These are phyloP conservation scores for Leucoraja ocellata DNA, from an alignment of 2,797 vertebrate genomes.

Conservation along the genomic window DNA sequence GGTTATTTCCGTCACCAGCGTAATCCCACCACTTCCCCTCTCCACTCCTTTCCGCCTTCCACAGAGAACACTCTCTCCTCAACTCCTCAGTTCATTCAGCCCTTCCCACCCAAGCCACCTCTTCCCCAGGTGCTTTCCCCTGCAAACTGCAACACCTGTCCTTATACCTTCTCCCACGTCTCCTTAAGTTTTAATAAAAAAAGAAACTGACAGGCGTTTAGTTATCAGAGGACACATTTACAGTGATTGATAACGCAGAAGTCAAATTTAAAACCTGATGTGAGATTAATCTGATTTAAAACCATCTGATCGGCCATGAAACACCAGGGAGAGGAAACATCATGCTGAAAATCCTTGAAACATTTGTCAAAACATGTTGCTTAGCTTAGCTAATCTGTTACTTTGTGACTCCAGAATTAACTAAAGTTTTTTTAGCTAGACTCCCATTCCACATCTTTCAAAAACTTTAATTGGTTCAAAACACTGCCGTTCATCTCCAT, in stretches of 20 bases:
- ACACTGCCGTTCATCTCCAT: background rate
- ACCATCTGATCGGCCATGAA: background rate
- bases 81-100: too few relatives aligned
- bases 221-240: background rate
- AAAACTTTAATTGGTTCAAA: background rate
- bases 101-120: too few relatives aligned
- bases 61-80: too few relatives aligned
- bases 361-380: background rate
- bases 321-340: background rate
- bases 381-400: background rate
- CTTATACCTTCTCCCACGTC: too few relatives aligned
- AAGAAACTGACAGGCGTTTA: background rate
- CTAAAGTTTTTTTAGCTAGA: background rate
- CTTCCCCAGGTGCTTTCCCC: too few relatives aligned
- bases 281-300: background rate
- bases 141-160: too few relatives aligned
- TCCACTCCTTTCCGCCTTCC: too few relatives aligned
- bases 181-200: background rate
- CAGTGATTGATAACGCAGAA: background rate
- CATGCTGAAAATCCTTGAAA: background rate
- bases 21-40: too few relatives aligned
- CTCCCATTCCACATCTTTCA: background rate
- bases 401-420: background rate
- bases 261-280: background rate
- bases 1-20: too few relatives aligned